These are phyloP conservation scores for Pelecanoides urinatrix DNA, from an alignment of 2,113 vertebrate species.

Conservation along the genomic window DNA sequence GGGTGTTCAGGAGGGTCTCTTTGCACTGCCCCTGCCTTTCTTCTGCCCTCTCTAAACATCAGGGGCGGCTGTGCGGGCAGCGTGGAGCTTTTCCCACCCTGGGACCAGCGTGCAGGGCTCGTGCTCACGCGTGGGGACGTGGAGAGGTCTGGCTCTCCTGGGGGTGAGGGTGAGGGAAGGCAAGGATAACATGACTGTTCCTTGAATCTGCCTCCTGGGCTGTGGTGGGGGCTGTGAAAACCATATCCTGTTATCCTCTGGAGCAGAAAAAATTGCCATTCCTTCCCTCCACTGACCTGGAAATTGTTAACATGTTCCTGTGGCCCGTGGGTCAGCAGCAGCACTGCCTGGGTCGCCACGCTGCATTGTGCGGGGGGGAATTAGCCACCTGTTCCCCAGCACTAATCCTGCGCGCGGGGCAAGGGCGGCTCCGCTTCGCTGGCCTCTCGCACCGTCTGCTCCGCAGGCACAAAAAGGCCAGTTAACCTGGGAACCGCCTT, in stretches of 20 bases:
- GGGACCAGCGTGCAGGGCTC: background rate
- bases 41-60: background rate
- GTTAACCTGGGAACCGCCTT: background rate
- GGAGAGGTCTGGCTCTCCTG: background rate
- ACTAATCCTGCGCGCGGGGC: background rate
- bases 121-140: accelerated
- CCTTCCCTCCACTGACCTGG: slow-evolving; percentile 49
- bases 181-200: background rate
- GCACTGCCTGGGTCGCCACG: background rate
- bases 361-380: background rate
- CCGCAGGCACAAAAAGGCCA: background rate
- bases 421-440: background rate
- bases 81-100: background rate
- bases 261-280: slow-evolving; percentile 30
- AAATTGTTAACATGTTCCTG: slow-evolving; percentile 32
- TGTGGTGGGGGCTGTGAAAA: background rate
- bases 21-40: background rate
- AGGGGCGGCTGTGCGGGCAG: background rate
- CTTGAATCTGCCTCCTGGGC: background rate
- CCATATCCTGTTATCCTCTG: background rate
- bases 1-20: background rate
- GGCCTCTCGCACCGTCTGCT: background rate
- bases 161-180: background rate
- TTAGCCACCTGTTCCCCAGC: slow-evolving; percentile 1
- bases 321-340: background rate